A percentile compares a stretch with the other conserved stretches of the same genome.
Conservation (phyloP, 2,113 vertebrate genomes). For the Terrapene triunguis region DNA sequence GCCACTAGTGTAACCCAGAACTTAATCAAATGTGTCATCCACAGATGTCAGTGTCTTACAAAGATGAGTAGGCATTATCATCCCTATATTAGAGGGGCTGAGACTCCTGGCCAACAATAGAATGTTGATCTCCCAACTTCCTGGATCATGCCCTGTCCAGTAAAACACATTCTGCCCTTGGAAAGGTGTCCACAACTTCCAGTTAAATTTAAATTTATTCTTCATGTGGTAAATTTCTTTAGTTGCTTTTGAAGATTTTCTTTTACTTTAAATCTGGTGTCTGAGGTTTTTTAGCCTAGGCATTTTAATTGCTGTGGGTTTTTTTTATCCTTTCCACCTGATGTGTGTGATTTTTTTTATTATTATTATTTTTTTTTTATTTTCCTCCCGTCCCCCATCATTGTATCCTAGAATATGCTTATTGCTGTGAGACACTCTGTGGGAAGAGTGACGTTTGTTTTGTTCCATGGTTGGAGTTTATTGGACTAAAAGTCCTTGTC, state of each 20-base stretch:
- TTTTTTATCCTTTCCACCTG: background rate
- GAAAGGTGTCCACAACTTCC: background rate
- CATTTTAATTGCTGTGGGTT: background rate
- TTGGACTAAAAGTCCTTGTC: background rate
- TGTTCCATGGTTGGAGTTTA: background rate
- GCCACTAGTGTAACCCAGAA: background rate
- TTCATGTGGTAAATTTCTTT: background rate
- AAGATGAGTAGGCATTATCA: background rate
- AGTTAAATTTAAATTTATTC: background rate
- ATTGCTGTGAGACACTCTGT: background rate
- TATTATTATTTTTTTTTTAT: rapidly evolving
- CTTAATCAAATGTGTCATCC: rapidly evolving
- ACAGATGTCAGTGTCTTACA: rapidly evolving
- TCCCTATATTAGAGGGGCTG: rapidly evolving
- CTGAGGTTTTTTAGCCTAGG: rapidly evolving
- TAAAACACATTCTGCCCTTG: background rate
- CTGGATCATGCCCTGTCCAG: background rate
- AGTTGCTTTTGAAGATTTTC: background rate
- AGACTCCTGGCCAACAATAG: background rate
- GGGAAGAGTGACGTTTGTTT: background rate
- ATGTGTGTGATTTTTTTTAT: background rate
- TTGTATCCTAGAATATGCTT: background rate
- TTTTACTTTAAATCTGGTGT: background rate
- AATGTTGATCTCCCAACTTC: background rate
- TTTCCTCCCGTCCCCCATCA: background rate